phyloP scores from a whole-genome alignment of 2,888 invertebrate genomes.

The Drosophila prolongata region DNA sequence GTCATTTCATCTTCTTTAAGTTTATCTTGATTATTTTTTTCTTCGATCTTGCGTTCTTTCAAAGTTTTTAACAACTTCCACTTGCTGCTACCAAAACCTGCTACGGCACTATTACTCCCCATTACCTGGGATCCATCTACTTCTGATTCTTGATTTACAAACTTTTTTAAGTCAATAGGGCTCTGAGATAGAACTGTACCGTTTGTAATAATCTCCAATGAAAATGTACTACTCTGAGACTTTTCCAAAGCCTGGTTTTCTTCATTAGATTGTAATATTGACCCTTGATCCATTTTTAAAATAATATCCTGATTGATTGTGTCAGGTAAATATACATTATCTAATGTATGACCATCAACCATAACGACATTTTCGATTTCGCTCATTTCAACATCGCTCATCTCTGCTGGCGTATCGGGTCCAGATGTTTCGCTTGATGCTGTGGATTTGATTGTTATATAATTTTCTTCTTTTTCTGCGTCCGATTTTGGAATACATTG shows the following conservation, averaged over 20 bases:
- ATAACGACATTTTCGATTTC: conserved; percentile 19
- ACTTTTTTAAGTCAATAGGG: conserved; percentile 6
- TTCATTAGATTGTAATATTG: not conserved
- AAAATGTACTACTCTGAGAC: not conserved
- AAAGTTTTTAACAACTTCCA: conserved; percentile 96
- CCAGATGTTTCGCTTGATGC: conserved; percentile 95
- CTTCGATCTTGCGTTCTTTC: conserved; percentile 95
- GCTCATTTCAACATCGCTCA: conserved; percentile 85
- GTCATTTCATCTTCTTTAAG: conserved; percentile 87
- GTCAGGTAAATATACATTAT: not conserved
- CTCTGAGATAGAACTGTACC: not conserved
- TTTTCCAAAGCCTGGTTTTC: not conserved
- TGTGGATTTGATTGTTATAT: conserved; percentile 84
- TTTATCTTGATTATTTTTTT: conserved; percentile 90
- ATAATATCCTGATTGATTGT: no score
- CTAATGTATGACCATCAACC: not conserved
- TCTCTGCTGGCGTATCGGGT: conserved; percentile 91
- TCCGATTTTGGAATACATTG: conserved; percentile 3
- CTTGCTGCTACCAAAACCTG: conserved; percentile 90
- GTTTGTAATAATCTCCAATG: conserved; percentile 27
- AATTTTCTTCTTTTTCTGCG: not conserved
- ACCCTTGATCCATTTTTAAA: not conserved
- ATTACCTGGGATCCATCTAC: conserved; percentile 79
- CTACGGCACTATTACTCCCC: conserved; percentile 75
- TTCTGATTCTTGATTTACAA: conserved; percentile 80